These are phyloP conservation scores for Leptinotarsa rubiginosa DNA, from an alignment of 2,888 invertebrate species.

Conservation along the genomic window DNA sequence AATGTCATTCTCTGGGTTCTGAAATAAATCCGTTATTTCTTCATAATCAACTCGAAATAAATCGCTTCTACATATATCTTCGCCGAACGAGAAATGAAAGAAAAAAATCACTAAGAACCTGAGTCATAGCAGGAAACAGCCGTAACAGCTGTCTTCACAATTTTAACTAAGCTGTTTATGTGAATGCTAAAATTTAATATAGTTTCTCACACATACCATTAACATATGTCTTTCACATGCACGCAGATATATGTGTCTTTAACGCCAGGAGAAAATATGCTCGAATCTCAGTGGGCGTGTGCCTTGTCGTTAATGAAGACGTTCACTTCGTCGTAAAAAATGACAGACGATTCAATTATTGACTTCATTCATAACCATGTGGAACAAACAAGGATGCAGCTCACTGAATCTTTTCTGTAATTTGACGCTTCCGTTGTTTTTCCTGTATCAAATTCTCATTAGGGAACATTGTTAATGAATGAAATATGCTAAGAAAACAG, in stretches of 20 bases:
- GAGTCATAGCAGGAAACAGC: constrained; percentile 57
- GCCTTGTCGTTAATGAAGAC: constrained; percentile 38
- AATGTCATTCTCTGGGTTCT: not conserved
- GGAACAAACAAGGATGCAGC: constrained; percentile 16
- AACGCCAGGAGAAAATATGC: constrained; percentile 23
- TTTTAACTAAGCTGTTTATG: constrained; percentile 56
- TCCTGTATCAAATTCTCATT: constrained; percentile 1
- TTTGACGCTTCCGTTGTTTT: constrained; percentile 17
- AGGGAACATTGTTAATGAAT: not conserved
- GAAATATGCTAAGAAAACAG: not conserved
- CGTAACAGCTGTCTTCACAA: constrained; percentile 53
- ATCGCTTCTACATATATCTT: constrained; percentile 9
- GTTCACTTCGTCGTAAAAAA: constrained; percentile 32
- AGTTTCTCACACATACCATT: constrained; percentile 46
- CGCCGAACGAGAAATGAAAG: constrained; percentile 25
- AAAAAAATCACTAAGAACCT: constrained; percentile 44
- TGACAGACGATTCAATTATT: constrained; percentile 35
- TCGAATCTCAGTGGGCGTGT: constrained; percentile 32
- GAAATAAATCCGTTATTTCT: not conserved
- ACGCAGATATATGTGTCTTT: constrained; percentile 20
- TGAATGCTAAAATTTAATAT: constrained; percentile 54
- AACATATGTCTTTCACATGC: constrained; percentile 43
- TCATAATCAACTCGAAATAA: constrained; percentile 14
- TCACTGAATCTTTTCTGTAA: constrained; percentile 7
- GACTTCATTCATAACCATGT: constrained; percentile 17